phyloP scores from a whole-genome alignment of 2,888 invertebrate species.

The Diaphora mendica region DNA sequence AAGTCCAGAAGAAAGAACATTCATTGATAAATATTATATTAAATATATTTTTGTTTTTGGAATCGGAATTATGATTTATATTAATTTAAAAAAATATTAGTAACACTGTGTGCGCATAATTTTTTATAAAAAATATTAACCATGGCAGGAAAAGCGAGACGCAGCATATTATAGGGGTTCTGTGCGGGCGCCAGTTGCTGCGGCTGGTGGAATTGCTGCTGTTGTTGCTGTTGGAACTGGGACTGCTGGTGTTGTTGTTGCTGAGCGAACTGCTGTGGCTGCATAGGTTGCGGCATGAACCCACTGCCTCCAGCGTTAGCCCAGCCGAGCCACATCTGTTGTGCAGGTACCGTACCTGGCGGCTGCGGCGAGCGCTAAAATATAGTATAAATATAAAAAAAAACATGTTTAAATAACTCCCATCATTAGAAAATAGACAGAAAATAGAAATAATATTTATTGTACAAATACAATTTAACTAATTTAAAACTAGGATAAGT shows the following conservation, averaged over 20 bases:
- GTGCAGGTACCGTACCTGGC: constrained; percentile 41
- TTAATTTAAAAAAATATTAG: no score
- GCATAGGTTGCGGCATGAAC: constrained; percentile 57
- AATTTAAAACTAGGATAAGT: no score
- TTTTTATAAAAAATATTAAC: constrained; percentile 53
- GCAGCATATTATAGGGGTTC: constrained; percentile 71
- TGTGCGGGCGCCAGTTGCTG: constrained; percentile 41
- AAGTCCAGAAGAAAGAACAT: no score
- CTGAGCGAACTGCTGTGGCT: constrained; percentile 23
- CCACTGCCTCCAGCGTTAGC: constrained; percentile 54
- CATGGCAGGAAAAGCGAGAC: constrained; percentile 73
- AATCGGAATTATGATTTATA: no score
- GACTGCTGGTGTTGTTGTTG: constrained; percentile 32
- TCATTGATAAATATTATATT: no score
- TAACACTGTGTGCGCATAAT: not conserved
- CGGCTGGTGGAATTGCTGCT: constrained; percentile 21
- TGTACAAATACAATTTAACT: no score
- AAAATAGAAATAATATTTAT: not conserved
- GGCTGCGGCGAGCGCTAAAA: constrained; percentile 64
- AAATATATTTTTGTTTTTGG: no score
- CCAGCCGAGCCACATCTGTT: constrained; percentile 74
- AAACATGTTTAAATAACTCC: not conserved
- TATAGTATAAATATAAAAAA: not conserved
- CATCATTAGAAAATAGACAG: no score
- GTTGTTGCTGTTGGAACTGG: constrained; percentile 32